Evolutionary conservation across 2,888 invertebrate genomes (phyloP).

Genomic region (Tortrix viridana): DNA sequence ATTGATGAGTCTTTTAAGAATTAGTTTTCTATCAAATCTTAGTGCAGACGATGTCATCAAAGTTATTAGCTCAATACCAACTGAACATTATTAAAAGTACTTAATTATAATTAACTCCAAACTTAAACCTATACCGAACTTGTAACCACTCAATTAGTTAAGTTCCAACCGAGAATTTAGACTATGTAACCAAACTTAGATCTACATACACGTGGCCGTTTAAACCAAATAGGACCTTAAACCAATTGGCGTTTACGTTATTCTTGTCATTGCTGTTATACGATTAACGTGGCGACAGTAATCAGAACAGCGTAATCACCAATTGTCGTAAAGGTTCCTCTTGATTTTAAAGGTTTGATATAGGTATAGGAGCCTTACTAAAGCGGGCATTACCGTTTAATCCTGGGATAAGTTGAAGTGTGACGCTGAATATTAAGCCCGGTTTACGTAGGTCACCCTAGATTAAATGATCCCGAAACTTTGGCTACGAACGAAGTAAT

Average conservation of each 20-base stretch:
- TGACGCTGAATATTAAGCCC: conserved; percentile 75
- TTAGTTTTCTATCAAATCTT: too few relatives aligned
- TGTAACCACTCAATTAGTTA: conserved; percentile 29
- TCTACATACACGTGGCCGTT: neutral
- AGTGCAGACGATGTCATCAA: too few relatives aligned
- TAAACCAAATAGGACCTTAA: too few relatives aligned
- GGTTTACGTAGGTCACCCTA: conserved; percentile 64
- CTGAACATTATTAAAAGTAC: neutral
- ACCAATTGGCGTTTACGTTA: too few relatives aligned
- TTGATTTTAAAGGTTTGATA: neutral
- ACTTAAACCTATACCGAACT: conserved; percentile 13
- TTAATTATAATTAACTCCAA: conserved; percentile 13
- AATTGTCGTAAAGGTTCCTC: too few relatives aligned
- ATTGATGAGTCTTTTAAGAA: too few relatives aligned
- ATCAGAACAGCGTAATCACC: too few relatives aligned
- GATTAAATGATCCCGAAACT: conserved; percentile 67
- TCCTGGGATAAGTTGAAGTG: conserved; percentile 68
- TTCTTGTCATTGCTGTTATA: too few relatives aligned
- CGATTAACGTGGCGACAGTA: too few relatives aligned
- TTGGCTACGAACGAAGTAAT: conserved; percentile 65
- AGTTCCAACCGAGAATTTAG: conserved; percentile 27
- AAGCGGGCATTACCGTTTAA: conserved; percentile 63
- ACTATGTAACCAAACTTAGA: conserved; percentile 16
- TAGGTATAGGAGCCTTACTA: conserved; percentile 33
- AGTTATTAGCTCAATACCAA: too few relatives aligned